Base-by-base conservation (phyloP, 2,113 vertebrate genomes). In the Stegastes partitus region DNA sequence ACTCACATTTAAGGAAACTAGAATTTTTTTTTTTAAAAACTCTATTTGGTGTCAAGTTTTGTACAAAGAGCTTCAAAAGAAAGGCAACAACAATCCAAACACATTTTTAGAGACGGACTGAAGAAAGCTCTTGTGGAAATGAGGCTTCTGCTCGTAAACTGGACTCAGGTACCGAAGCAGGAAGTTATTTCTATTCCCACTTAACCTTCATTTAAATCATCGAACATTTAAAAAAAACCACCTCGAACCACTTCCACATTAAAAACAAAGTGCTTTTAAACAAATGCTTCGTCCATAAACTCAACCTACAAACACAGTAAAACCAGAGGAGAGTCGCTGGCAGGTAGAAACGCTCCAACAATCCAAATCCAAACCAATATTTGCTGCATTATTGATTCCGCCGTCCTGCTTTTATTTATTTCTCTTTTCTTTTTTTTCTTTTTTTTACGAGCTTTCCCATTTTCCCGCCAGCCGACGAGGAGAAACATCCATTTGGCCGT, bases 331-430 rank as follows among this genome's bases (percentile, higher is more conserved):
- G 83, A 87, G 72, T 79, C 68, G 57, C 57, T 68, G 68, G 56
- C 63, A 68, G 55, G 39, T 74, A 80, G 72, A 81, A 84, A 89
- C 67, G 51, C 65, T 49, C 73, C 54, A 76, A 84, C 76, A 82
- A 90, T 73, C 74, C 58, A 79, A 73, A 74, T 62, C 63, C 67
- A 89, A 81, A 37, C 31, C 39, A 39, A 62, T 77, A 82, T 84
- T 79, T 84, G 57, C 51, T 77, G 53, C 25, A 1, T 42, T 87
- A 93, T 90, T 81, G 90, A 93, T 92, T 88, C 80, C n/a, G 5
- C 69, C 49, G 55, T 5, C 57, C 76, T 67, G 10, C 79, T 80
- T 75, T 34, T 31, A 31, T 31, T 34, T 34, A n/a, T 34, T 34
- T 59, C 73, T 87, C 63, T 87, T 69, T 70, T 90, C n/a, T n/a